These are phyloP conservation scores for Acanthococcus lagerstroemiae DNA, from an alignment of 2,888 invertebrate species.

Conservation along the genomic window DNA sequence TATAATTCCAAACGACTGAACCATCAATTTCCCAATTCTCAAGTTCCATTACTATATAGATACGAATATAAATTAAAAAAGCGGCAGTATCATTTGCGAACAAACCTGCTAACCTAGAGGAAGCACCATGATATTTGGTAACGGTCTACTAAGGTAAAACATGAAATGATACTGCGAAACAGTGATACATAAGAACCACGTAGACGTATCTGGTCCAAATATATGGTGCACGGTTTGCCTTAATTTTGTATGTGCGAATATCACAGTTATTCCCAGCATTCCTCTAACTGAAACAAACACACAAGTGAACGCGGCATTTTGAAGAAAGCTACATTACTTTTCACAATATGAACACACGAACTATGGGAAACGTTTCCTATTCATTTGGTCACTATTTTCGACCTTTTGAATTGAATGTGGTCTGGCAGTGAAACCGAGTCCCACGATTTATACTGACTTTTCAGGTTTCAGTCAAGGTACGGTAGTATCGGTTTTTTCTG, in stretches of 20 bases:
- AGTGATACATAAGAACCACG: constrained; percentile 75
- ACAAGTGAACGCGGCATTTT: constrained; percentile 32
- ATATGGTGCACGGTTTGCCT: constrained; percentile 61
- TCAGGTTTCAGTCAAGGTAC: too few relatives aligned
- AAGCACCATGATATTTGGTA: constrained; percentile 91
- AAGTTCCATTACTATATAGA: not conserved
- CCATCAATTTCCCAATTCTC: not conserved
- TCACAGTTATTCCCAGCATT: constrained; percentile 63
- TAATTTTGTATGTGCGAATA: constrained; percentile 62
- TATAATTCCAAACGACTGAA: not conserved
- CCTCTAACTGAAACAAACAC: constrained; percentile 58
- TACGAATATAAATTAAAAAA: not conserved
- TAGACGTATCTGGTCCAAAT: constrained; percentile 66
- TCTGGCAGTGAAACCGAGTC: too few relatives aligned
- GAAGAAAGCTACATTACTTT: constrained; percentile 32
- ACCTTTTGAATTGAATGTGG: not conserved
- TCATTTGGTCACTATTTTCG: not conserved
- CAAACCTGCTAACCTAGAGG: constrained; percentile 61
- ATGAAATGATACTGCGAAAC: constrained; percentile 95
- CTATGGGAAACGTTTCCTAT: too few relatives aligned
- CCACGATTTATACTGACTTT: too few relatives aligned
- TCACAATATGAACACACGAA: constrained; percentile 31
- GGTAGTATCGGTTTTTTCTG: too few relatives aligned
- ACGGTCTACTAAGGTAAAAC: constrained; percentile 87
- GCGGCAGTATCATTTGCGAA: not conserved